phyloP scores from a whole-genome alignment of 2,888 invertebrate genomes.

The Platerodrilus igneus region DNA sequence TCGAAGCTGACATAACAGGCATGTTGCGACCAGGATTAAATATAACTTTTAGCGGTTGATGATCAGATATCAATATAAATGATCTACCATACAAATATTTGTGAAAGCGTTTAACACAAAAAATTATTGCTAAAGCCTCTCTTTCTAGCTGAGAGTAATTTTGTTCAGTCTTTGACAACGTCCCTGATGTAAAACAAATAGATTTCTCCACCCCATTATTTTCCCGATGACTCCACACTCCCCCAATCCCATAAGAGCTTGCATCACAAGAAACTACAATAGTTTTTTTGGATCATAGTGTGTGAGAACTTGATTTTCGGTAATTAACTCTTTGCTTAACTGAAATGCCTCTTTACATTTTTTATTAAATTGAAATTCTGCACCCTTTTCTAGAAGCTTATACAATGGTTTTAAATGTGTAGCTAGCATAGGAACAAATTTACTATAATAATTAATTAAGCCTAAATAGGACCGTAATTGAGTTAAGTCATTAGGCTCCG shows the following conservation, averaged over 20 bases:
- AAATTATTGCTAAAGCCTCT: constrained; percentile 38
- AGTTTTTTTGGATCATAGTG: constrained; percentile 25
- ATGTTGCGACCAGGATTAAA: no score
- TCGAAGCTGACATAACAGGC: no score
- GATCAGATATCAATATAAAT: constrained; percentile 27
- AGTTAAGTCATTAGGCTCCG: constrained; percentile 17
- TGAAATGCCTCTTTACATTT: constrained; percentile 18
- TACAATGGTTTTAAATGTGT: constrained; percentile 17
- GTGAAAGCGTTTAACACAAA: constrained; percentile 36
- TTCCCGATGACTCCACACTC: constrained; percentile 31
- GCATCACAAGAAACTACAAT: constrained; percentile 33
- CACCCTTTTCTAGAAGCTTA: constrained; percentile 15
- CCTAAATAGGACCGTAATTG: constrained; percentile 19
- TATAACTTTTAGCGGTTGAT: constrained; percentile 5
- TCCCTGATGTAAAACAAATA: constrained; percentile 35
- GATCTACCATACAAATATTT: constrained; percentile 37
- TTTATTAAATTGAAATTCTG: constrained; percentile 15
- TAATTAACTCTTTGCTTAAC: constrained; percentile 21
- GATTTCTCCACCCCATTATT: constrained; percentile 31
- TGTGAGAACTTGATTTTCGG: constrained; percentile 20
- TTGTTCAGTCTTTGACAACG: constrained; percentile 34
- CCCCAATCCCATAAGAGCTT: constrained; percentile 33
- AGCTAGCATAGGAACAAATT: constrained; percentile 23
- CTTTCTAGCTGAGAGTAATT: constrained; percentile 34
- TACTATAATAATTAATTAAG: constrained; percentile 23